Percentiles rank a stretch among this genome's conserved stretches.
These are phyloP conservation scores for Parapsyche elsis DNA, from an alignment of 1,140 invertebrate species.

Conservation along the genomic window DNA sequence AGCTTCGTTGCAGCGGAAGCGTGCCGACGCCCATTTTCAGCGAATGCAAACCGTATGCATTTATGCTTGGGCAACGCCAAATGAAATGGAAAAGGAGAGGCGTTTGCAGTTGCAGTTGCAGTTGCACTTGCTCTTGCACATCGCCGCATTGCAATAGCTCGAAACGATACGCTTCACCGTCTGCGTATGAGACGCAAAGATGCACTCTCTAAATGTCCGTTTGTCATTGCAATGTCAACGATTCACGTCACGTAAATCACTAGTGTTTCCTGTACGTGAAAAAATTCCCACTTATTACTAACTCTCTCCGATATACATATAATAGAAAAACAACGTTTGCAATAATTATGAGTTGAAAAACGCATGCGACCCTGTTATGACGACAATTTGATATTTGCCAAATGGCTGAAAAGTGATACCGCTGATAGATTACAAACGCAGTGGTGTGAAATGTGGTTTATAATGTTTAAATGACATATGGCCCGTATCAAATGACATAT, in stretches of 20 bases:
- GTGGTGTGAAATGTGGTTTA: not conserved
- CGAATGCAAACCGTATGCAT: slow-evolving; percentile 6
- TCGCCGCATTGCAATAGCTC: not conserved
- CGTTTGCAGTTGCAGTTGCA: no score
- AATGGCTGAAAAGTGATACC: slow-evolving; percentile 20
- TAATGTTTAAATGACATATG: not conserved
- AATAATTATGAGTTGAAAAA: no score
- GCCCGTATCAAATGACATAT: no score
- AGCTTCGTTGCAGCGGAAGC: not conserved
- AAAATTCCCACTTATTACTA: not conserved
- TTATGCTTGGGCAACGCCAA: slow-evolving; percentile 7
- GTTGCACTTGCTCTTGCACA: not conserved
- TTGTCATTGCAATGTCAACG: not conserved
- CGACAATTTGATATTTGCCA: not conserved
- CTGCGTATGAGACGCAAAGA: not conserved
- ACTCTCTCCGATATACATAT: no score
- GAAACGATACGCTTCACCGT: slow-evolving; percentile 1
- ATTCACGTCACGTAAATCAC: slow-evolving; percentile 14
- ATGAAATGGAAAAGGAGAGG: slow-evolving; percentile 21
- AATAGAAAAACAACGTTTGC: no score
- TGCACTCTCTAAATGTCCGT: not conserved
- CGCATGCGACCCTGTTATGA: no score
- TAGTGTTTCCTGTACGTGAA: not conserved
- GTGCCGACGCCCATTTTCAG: slow-evolving; percentile 14
- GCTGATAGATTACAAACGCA: not conserved